phyloP scores from a whole-genome alignment of 2,888 invertebrate genomes.

The Lucinisca nassula region DNA sequence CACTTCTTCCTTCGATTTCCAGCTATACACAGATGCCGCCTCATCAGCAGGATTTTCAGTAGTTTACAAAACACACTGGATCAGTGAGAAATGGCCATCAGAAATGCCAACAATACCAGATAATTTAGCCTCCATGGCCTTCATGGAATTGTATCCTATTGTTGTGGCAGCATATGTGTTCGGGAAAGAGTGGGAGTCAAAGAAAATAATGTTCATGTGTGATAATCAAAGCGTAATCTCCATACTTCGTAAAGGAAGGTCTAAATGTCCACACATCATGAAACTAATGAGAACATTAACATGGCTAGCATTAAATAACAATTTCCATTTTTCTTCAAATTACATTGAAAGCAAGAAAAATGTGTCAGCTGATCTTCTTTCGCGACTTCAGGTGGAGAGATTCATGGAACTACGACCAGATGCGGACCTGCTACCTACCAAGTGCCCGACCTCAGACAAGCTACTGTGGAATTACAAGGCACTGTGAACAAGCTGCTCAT shows the following conservation, averaged over 20 bases:
- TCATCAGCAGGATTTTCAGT: slow-evolving; percentile 37
- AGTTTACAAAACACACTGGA: slow-evolving; percentile 41
- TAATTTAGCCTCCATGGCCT: slow-evolving; percentile 38
- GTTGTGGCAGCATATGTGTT: slow-evolving; percentile 41
- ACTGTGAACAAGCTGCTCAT: no score
- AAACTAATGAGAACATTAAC: slow-evolving; percentile 18
- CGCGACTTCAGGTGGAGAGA: neutral
- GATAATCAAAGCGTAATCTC: slow-evolving; percentile 43
- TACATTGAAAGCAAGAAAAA: neutral
- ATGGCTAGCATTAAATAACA: neutral
- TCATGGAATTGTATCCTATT: slow-evolving; percentile 40
- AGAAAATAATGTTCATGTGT: slow-evolving; percentile 36
- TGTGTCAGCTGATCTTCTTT: neutral
- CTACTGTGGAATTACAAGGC: slow-evolving; percentile 4
- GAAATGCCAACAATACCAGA: neutral
- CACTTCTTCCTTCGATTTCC: neutral
- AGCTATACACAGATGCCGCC: slow-evolving; percentile 40
- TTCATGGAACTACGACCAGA: neutral
- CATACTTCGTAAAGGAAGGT: slow-evolving; percentile 45
- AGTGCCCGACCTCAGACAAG: neutral
- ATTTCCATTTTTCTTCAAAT: neutral
- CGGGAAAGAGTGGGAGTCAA: neutral
- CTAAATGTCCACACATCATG: slow-evolving; percentile 20
- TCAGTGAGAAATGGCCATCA: slow-evolving; percentile 31
- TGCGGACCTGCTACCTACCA: neutral